Percentiles rank a stretch among this genome's conserved stretches.
Evolutionary conservation across 2,113 vertebrate species (phyloP).

Genomic region (Struthio camelus): DNA sequence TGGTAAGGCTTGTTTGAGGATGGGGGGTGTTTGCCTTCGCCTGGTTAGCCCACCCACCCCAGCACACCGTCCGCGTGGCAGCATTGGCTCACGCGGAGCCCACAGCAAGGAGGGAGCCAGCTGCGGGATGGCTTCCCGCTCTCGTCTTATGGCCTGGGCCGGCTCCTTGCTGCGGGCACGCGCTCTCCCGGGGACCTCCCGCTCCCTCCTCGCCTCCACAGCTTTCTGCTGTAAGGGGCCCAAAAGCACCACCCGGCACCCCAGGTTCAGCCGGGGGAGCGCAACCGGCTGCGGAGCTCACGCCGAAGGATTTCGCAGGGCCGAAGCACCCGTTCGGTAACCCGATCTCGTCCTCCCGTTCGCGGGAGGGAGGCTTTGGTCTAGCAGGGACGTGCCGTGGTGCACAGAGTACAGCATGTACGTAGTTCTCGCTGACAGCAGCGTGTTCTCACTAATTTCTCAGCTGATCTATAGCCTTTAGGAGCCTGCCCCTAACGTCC

Average conservation of each 20-base stretch:
- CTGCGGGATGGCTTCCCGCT: background rate
- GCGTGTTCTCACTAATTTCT: background rate
- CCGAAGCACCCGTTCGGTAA: background rate
- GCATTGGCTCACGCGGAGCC: background rate
- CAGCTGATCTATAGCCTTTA: background rate
- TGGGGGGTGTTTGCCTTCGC: background rate
- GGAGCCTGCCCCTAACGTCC: background rate
- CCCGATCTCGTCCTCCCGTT: background rate
- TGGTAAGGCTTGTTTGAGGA: no score
- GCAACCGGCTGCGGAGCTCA: accelerated
- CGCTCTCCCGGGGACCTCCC: no score
- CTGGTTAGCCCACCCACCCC: background rate
- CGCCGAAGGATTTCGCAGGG: background rate
- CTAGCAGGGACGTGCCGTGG: constrained; percentile 24
- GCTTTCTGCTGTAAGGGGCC: background rate
- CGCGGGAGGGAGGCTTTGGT: background rate
- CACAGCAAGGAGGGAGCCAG: background rate
- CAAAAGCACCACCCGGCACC: background rate
- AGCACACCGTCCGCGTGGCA: no score
- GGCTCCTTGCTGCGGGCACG: no score
- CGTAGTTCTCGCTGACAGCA: background rate
- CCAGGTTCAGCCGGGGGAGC: background rate
- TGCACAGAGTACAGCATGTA: background rate
- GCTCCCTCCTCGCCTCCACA: background rate
- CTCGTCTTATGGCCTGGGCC: no score